Evolutionary conservation across 2,888 invertebrate genomes (phyloP).

Genomic region (Timema cristinae): DNA sequence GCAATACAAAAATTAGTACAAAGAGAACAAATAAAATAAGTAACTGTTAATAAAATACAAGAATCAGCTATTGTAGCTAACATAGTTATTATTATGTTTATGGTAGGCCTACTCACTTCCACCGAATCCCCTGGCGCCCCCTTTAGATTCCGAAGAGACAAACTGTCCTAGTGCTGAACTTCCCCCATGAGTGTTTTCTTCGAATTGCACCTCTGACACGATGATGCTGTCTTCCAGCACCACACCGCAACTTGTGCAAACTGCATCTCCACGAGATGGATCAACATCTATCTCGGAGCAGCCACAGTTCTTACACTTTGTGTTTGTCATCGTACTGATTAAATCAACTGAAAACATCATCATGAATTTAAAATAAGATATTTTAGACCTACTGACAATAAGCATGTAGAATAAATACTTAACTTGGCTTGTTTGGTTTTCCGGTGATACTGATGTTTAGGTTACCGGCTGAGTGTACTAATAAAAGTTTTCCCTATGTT

Average conservation of each 20-base stretch:
- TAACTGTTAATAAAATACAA: too few species aligned
- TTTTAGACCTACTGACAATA: too few species aligned
- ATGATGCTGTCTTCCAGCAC: slow-evolving; percentile 96
- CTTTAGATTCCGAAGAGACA: slow-evolving; percentile 84
- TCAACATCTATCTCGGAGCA: slow-evolving; percentile 92
- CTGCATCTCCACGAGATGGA: slow-evolving; percentile 89
- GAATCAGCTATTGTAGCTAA: too few species aligned
- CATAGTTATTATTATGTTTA: background rate
- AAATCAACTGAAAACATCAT: too few species aligned
- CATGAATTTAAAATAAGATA: too few species aligned
- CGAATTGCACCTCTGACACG: slow-evolving; percentile 94
- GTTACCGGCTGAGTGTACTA: too few species aligned
- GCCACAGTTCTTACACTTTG: slow-evolving; percentile 85
- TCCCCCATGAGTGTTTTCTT: slow-evolving; percentile 86
- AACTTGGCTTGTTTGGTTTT: too few species aligned
- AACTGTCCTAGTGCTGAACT: slow-evolving; percentile 89
- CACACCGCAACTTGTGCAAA: slow-evolving; percentile 93
- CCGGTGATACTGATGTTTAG: too few species aligned
- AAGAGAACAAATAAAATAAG: background rate
- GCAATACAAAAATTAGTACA: background rate
- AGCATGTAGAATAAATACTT: too few species aligned
- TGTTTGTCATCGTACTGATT: slow-evolving; percentile 46
- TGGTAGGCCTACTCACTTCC: slow-evolving; percentile 51
- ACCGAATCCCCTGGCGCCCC: slow-evolving; percentile 77
- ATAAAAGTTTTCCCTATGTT: too few species aligned